phyloP scores from a whole-genome alignment of 2,888 invertebrate species.

The Tetragonula carbonaria region DNA sequence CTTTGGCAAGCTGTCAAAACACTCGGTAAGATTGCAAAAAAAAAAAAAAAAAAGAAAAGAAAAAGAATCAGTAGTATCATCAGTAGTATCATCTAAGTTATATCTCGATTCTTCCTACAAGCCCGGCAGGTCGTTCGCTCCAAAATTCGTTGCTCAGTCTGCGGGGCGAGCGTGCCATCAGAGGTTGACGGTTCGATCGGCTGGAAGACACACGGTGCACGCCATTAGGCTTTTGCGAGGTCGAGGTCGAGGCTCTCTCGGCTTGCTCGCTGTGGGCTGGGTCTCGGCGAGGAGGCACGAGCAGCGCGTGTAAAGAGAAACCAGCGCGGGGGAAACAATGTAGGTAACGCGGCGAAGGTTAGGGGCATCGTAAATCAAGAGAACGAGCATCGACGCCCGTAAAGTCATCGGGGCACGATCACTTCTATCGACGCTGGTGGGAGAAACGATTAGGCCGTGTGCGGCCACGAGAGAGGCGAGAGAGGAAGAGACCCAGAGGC shows the following conservation, averaged over 20 bases:
- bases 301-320: constrained; percentile 71
- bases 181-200: neutral
- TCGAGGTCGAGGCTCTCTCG: constrained; percentile 40
- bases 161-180: too few species aligned
- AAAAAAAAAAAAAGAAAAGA: neutral
- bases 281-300: constrained; percentile 47
- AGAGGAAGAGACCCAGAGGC: constrained; percentile 48
- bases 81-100: too few species aligned
- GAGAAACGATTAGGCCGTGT: constrained; percentile 69
- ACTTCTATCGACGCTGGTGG: constrained; percentile 73
- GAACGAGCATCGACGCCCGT: constrained; percentile 82
- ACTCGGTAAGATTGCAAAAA: neutral
- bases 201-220: constrained; percentile 2
- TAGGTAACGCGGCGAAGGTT: constrained; percentile 78
- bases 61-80: too few species aligned
- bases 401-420: constrained; percentile 80
- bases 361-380: constrained; percentile 80
- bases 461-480: constrained; percentile 42
- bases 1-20: neutral
- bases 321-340: constrained; percentile 74
- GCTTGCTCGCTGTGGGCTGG: constrained; percentile 33
- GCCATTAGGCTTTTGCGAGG: constrained; percentile 48
- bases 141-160: neutral
- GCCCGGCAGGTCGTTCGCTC: neutral
- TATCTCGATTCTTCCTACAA: neutral